Evolutionary conservation across 2,888 invertebrate species (phyloP).

Genomic region (Dryococelus australis): DNA sequence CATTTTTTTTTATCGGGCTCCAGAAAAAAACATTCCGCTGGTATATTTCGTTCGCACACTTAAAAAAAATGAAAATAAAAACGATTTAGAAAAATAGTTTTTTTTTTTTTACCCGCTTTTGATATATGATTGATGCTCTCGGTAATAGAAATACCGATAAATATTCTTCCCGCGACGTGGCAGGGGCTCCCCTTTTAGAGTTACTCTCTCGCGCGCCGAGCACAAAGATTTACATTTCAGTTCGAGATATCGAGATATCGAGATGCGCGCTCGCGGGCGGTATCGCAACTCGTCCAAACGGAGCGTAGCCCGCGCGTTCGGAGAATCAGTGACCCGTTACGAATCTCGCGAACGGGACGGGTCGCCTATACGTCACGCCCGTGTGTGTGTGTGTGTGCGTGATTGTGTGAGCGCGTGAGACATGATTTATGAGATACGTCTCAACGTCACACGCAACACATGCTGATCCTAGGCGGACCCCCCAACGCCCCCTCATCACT

Average conservation of each 20-base stretch:
- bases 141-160: not conserved
- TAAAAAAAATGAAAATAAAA: not conserved
- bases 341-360: not conserved
- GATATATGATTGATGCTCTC: not conserved
- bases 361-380: no score
- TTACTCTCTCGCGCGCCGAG: not conserved
- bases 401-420: not conserved
- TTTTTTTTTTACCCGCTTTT: not conserved
- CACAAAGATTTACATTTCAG: not conserved
- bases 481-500: not conserved
- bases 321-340: not conserved
- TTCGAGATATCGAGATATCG: constrained; percentile 10
- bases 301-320: not conserved
- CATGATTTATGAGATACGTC: constrained; percentile 3
- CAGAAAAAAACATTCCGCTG: not conserved
- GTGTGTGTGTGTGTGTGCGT: no score
- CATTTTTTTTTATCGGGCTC: not conserved
- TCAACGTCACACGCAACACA: constrained; percentile 10
- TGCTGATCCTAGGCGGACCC: not conserved
- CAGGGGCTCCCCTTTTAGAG: not conserved
- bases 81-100: not conserved
- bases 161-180: not conserved
- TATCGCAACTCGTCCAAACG: no score
- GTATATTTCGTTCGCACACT: not conserved
- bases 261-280: not conserved